phyloP scores from a whole-genome alignment of 2,888 invertebrate genomes.

The Dexiosoma caninum region DNA sequence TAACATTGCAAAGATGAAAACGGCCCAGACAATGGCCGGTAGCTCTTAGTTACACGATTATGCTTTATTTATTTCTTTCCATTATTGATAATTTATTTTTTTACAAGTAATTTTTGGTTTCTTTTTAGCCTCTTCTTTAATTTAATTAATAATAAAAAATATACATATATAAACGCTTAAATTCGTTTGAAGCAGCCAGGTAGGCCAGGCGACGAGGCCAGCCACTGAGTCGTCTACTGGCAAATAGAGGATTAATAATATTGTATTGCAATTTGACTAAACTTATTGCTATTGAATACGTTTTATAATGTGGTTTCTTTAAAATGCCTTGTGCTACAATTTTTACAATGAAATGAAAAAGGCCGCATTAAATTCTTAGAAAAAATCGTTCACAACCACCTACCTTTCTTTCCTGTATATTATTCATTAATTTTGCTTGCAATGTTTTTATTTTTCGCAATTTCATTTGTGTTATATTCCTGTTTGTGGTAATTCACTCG shows the following conservation, averaged over 20 bases:
- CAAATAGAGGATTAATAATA: background rate
- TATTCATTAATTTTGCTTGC: too few relatives aligned
- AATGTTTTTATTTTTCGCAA: too few relatives aligned
- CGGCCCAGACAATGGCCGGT: conserved; percentile 24
- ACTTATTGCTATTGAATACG: conserved; percentile 27
- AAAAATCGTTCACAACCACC: too few relatives aligned
- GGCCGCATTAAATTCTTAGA: too few relatives aligned
- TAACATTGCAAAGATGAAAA: conserved; percentile 12
- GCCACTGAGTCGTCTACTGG: conserved; percentile 3
- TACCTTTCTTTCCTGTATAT: too few relatives aligned
- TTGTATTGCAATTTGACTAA: conserved; percentile 3
- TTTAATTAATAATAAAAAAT: conserved; percentile 48
- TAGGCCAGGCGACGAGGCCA: conserved; percentile 15
- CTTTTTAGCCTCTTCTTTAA: conserved; percentile 41
- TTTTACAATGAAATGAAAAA: background rate
- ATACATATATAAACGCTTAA: background rate
- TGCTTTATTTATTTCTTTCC: conserved; percentile 43
- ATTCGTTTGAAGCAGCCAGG: background rate
- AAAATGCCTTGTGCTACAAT: background rate
- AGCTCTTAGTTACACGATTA: conserved; percentile 26
- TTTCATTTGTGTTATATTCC: too few relatives aligned
- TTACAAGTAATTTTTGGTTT: conserved; percentile 35
- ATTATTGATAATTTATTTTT: conserved; percentile 52
- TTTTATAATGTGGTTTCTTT: background rate
- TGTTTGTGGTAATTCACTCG: too few relatives aligned